These are phyloP conservation scores for Girardinus metallicus DNA, from an alignment of 2,797 vertebrate species.

Conservation along the genomic window DNA sequence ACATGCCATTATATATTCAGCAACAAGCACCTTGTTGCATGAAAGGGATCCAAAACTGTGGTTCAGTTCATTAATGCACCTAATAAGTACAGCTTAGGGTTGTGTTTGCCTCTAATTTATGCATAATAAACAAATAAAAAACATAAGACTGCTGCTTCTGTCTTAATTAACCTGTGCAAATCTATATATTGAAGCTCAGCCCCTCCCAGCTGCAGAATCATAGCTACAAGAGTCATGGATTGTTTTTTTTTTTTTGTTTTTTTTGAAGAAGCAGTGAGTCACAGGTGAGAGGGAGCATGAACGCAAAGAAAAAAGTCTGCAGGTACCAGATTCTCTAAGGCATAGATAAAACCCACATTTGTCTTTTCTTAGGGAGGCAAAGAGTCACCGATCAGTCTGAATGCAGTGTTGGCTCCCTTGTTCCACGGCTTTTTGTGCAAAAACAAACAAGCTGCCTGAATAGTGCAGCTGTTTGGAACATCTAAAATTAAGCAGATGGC, in stretches of 20 bases:
- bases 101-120: background rate
- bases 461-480: background rate
- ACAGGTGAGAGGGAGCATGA: constrained; percentile 70
- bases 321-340: constrained; percentile 38
- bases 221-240: constrained; percentile 40
- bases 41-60: background rate
- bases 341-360: constrained; percentile 59
- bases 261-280: constrained; percentile 72
- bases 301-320: constrained; percentile 42
- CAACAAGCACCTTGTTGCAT: background rate
- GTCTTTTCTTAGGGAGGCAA: constrained; percentile 25
- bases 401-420: constrained; percentile 13
- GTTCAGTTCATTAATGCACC: background rate
- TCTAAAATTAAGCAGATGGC: constrained; percentile 23
- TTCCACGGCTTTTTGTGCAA: constrained; percentile 9
- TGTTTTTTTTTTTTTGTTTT: background rate
- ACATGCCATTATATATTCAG: background rate
- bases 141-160: background rate
- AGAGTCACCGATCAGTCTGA: constrained; percentile 33
- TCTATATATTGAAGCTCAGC: constrained; percentile 21
- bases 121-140: background rate
- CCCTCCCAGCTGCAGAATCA: constrained; percentile 59
- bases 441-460: constrained; percentile 12
- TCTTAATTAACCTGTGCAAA: background rate
- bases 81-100: background rate